Base-by-base conservation (phyloP, 2,113 vertebrate species). In the Mixornis gularis region DNA sequence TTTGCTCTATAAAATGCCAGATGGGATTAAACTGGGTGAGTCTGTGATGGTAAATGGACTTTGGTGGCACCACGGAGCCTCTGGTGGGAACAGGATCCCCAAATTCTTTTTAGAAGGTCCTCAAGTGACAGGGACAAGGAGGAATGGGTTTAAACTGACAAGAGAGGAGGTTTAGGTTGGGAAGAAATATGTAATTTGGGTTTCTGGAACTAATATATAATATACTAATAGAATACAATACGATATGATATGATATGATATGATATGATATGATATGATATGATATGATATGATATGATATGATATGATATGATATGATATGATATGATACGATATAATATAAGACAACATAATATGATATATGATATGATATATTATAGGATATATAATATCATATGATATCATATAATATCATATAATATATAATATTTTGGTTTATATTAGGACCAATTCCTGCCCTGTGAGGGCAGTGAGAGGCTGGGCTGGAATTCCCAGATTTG, bases 21-120 rank as follows among this genome's bases (percentile, higher is more conserved):
- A 24, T 22, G 43, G 29, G 9, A 26, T 24, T 21, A 16, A 49
- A 13, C 4, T 46, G 49, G 80, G 6, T 1, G 4, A 40, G 5
- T 26, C 8, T 38, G 3, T 4, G 27, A 2, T 5, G 18, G 22
- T 7, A 21, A 85, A 40, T 3, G 3, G 4, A 1, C 19, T 68
- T 19, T 43, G 20, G 9, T 36, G 56, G 38, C 26, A 36, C 2
- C 0, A 4, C 1, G 36, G 55, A 30, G 46, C 7, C 19, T 34
- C 46, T 59, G 44, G 29, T 18, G 6, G 10, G 9, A 56, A 3
- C 0, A 32, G 43, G 26, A 44, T 22, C 12, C 34, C 30, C 18
- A 73, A 55, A 48, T 24, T 24, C 19, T 30, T 36, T 55, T 4
- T 4, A 8, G 29, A n/a, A 34, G 34, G 41, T 14, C 9, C 49